Evolutionary conservation across 2,888 invertebrate species (phyloP).

Genomic region (Xestia sexstrigata): DNA sequence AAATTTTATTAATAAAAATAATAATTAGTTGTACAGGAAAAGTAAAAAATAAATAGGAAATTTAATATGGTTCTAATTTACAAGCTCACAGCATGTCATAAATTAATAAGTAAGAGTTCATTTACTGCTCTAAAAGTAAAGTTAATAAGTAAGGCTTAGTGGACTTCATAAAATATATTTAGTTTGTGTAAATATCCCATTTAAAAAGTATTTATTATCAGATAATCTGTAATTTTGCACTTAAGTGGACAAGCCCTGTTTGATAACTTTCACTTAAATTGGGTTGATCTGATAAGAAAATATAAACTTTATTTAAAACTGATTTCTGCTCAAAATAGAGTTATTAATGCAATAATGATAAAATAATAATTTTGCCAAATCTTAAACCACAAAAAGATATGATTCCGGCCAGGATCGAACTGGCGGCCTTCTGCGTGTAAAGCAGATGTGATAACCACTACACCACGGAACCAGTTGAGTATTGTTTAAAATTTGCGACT

Average conservation of each 20-base stretch:
- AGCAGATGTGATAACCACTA: constrained; percentile 97
- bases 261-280: not conserved
- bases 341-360: not conserved
- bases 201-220: no score
- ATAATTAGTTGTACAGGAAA: not conserved
- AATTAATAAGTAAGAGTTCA: not conserved
- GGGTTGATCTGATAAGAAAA: not conserved
- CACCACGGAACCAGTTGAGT: constrained; percentile 92
- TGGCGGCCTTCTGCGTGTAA: constrained; percentile 91
- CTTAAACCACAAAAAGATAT: constrained; percentile 73
- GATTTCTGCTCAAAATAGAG: not conserved
- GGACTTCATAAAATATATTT: no score
- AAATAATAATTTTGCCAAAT: not conserved
- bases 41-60: no score
- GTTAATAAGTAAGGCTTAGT: no score
- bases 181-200: no score
- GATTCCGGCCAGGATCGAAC: constrained; percentile 90
- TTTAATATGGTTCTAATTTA: not conserved
- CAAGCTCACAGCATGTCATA: not conserved
- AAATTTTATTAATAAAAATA: not conserved
- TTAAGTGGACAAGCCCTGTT: not conserved
- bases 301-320: no score
- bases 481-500: not conserved
- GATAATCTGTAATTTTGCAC: constrained; percentile 6
- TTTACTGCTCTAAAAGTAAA: no score